Evolutionary conservation across 2,888 invertebrate species (phyloP).

Genomic region (Heteromyza rotundicornis): DNA sequence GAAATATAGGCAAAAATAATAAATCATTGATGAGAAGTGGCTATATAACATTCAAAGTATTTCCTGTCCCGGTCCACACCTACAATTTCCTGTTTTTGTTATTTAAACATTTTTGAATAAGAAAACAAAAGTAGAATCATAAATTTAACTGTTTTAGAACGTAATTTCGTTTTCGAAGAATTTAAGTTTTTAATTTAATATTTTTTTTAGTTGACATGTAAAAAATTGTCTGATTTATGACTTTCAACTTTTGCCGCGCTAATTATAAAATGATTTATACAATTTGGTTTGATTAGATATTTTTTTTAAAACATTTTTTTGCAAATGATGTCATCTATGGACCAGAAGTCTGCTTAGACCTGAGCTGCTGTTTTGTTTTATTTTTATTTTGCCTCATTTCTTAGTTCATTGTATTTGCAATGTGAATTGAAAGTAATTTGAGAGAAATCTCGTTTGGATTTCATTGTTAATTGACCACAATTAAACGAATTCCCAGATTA

Average conservation of each 20-base stretch:
- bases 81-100: not conserved
- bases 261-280: conserved; percentile 4
- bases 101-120: too few relatives aligned
- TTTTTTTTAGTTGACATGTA: not conserved
- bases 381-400: too few relatives aligned
- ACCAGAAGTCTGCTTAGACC: too few relatives aligned
- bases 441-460: too few relatives aligned
- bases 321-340: too few relatives aligned
- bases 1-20: not conserved
- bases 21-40: not conserved
- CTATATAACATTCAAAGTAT: not conserved
- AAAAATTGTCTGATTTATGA: not conserved
- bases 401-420: too few relatives aligned
- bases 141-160: not conserved
- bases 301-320: too few relatives aligned
- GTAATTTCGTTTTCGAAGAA: not conserved
- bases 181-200: not conserved
- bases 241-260: not conserved
- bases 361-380: too few relatives aligned
- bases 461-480: too few relatives aligned
- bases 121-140: too few relatives aligned
- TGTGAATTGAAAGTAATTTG: too few relatives aligned
- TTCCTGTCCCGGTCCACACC: not conserved
- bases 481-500: too few relatives aligned
- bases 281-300: not conserved